Evolutionary conservation across 2,113 vertebrate genomes (phyloP), one percentile per base, ranked within the genome.

Genomic region (Calidris pygmaea): DNA sequence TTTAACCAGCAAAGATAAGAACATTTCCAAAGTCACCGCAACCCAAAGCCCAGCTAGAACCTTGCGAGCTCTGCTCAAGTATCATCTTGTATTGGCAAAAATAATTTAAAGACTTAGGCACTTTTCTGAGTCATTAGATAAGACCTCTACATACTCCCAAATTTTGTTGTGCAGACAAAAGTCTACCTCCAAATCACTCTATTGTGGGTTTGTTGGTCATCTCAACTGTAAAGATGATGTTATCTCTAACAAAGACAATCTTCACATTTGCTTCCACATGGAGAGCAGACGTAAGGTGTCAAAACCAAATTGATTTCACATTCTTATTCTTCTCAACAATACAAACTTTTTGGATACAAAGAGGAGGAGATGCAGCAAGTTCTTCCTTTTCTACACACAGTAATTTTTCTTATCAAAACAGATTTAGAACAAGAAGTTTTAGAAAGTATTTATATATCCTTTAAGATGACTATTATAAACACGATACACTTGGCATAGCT

Each of bases 121-220:
- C 34, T 91, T 76, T 93, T 58, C 56, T 72, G 17, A 71, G 62
- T 72, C 27, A 71, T 68, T 76, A 52, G n/a, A 37, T 48, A 79
- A 91, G 66, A 75, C 34, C 21, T 90, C 43, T 81, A 81, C 16
- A 19, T 52, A 73, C 41, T 85, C 37, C 34, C 56, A 56, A 56
- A 4, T 66, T 75, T 48, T 89, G 4, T 34, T 71, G 8, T 34
- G 47, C 86, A 96, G 79, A 89, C 89, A 82, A 90, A 91, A 48
- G 5, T 30, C 41, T 47, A 59, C 22, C 26, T 93, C 45, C n/a
- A 43, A 48, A 72, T 39, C 19, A 74, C 16, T 45, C 24, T 55
- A 6, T 8, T 74, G 4, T 34, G 59, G 7, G 6, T 2, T 47
- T 76, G 82, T 58, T 37, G 6, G n/a, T 55, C 59, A 85, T 5